These are phyloP conservation scores for Anoplophora glabripennis DNA, from an alignment of 1,140 invertebrate genomes.

Conservation along the genomic window DNA sequence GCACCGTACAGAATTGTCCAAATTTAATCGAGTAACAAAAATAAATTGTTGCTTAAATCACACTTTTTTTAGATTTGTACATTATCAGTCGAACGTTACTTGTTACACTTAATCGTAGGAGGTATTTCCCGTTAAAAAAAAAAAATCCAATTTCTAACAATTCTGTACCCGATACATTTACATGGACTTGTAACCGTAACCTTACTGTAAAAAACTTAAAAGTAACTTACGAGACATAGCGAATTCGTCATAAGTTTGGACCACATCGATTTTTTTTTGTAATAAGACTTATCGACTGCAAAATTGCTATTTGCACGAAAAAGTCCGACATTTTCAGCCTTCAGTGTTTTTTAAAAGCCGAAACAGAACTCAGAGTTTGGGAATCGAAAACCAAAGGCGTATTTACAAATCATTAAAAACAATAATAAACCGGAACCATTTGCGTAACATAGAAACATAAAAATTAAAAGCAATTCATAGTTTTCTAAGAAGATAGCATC, in stretches of 20 bases:
- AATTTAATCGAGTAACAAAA: constrained; percentile 10
- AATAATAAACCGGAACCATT: constrained; percentile 9
- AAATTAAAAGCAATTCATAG: constrained; percentile 5
- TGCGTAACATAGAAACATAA: constrained; percentile 6
- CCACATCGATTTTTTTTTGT: constrained; percentile 19
- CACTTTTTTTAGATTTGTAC: constrained; percentile 16
- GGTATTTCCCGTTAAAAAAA: neutral
- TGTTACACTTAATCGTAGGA: neutral
- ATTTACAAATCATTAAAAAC: constrained; percentile 1
- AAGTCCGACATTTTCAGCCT: constrained; percentile 5
- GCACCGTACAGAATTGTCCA: constrained; percentile 23
- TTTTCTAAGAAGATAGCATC: neutral
- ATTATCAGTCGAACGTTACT: constrained; percentile 20
- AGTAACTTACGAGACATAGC: constrained; percentile 26
- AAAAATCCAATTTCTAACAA: constrained; percentile 6
- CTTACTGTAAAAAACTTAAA: constrained; percentile 29
- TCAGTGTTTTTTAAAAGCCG: neutral
- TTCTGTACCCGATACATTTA: constrained; percentile 24
- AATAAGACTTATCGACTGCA: constrained; percentile 15
- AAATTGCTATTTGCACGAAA: neutral
- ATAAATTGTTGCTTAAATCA: constrained; percentile 1
- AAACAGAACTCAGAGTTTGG: neutral
- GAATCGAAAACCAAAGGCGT: neutral
- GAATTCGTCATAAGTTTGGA: constrained; percentile 30
- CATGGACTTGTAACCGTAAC: constrained; percentile 21